Evolutionary conservation across 2,797 vertebrate genomes (phyloP), one percentile per base, ranked within the genome.

Genomic region (Sus cebifrons): DNA sequence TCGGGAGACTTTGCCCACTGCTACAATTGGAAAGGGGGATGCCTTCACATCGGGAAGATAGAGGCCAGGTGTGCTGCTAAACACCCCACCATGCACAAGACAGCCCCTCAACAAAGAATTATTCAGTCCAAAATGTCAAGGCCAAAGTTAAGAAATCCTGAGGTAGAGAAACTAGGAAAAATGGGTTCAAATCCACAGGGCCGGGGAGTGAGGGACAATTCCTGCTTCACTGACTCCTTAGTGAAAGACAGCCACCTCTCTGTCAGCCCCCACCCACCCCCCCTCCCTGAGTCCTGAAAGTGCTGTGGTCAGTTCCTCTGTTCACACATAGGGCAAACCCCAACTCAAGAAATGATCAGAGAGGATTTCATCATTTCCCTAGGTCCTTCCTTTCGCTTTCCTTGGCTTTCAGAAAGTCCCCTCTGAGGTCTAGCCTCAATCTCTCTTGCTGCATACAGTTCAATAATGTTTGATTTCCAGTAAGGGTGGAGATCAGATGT

Each of bases 381-480:
- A 25, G 58, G 58, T 56, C 12, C 23, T 23, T 49, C 44, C 44
- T 68, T 4, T 65, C 20, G 17, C 13, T 68, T 77, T 73, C 44
- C n/a, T 18, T 75, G 79, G n/a, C 15, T 64, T 89, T 60, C 40
- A 81, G 92, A 40, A 97, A 73, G 36, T 84, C 25, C 74, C 71
- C 81, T n/a, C 60, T 23, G 17, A n/a, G 40, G 36, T 27, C 84
- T 81, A 36, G 17, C n/a, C 27, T 88, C 44, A 84, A 71, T 60
- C 44, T 60, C 17, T 93, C 56, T 77, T 71, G 70, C 62, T 68
- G 29, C 6, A 17, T 58, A 25, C 6, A 17, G 17, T 18, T 90
- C n/a, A 78, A 62, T 44, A 44, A 68, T 12, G 27, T 84, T 86
- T 32, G 67, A 70, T 79, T 93, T 96, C 20, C 62, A 8, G 2